These are phyloP conservation scores for Cosmorhoe ocellata DNA, from an alignment of 2,888 invertebrate genomes.

Conservation along the genomic window DNA sequence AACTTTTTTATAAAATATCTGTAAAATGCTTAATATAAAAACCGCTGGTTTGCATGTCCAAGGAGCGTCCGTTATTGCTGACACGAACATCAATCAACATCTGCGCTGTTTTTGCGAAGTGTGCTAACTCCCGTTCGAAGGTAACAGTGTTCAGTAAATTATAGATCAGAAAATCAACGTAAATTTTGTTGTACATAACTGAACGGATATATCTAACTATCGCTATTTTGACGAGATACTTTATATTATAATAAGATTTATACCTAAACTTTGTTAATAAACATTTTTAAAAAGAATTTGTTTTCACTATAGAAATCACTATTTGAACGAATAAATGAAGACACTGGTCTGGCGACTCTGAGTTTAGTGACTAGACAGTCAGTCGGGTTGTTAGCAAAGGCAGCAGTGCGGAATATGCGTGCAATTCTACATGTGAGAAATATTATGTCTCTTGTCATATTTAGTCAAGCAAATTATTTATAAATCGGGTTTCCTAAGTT, in stretches of 20 bases:
- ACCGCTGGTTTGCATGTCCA: constrained; percentile 45
- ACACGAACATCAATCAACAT: constrained; percentile 32
- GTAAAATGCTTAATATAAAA: constrained; percentile 48
- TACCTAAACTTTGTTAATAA: too few species aligned
- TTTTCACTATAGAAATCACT: too few species aligned
- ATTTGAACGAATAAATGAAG: too few species aligned
- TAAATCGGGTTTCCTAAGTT: background rate
- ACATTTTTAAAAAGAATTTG: too few species aligned
- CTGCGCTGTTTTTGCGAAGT: constrained; percentile 30
- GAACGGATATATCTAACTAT: too few species aligned
- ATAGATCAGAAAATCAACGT: constrained; percentile 7
- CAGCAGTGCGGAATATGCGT: constrained; percentile 40
- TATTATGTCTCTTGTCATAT: constrained; percentile 26
- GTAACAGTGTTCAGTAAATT: constrained; percentile 34
- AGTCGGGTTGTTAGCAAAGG: too few species aligned
- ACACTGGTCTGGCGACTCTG: too few species aligned
- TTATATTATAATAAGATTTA: too few species aligned
- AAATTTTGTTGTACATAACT: background rate
- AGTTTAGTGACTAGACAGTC: too few species aligned
- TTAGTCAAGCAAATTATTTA: background rate
- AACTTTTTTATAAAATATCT: too few species aligned
- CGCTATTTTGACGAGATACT: too few species aligned
- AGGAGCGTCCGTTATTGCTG: constrained; percentile 32
- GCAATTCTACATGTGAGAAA: constrained; percentile 33
- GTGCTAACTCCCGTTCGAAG: constrained; percentile 33